These are phyloP conservation scores for Aleiodes testaceus DNA, from an alignment of 2,888 invertebrate genomes.

Conservation along the genomic window DNA sequence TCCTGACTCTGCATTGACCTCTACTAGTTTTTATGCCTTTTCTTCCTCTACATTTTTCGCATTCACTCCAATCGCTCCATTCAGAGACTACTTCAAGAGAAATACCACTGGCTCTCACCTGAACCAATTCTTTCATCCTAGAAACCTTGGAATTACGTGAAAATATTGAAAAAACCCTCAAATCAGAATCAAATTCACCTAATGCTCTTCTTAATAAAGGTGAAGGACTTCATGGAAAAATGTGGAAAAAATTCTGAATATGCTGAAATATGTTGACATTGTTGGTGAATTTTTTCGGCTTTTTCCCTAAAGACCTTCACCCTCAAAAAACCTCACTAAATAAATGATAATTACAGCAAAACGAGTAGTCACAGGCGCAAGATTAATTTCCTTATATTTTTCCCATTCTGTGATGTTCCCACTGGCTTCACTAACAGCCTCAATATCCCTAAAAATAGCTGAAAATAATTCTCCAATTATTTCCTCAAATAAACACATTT, in stretches of 20 bases:
- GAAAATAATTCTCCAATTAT: neutral
- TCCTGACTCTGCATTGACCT: constrained; percentile 75
- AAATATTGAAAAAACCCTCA: neutral
- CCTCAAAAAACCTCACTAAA: too few species aligned
- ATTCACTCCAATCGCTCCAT: constrained; percentile 76
- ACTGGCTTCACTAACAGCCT: constrained; percentile 57
- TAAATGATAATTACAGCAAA: constrained; percentile 63
- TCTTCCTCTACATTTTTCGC: constrained; percentile 72
- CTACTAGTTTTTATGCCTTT: constrained; percentile 71
- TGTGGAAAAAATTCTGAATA: too few species aligned
- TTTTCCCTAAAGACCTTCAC: too few species aligned
- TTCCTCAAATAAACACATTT: constrained; percentile 1
- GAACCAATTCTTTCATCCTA: constrained; percentile 69
- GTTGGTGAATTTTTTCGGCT: too few species aligned
- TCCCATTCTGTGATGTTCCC: constrained; percentile 75
- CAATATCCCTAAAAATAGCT: constrained; percentile 58
- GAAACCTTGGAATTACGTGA: constrained; percentile 62
- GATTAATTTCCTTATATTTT: constrained; percentile 73
- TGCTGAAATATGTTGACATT: too few species aligned
- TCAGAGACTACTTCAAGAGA: constrained; percentile 73
- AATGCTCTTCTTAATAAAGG: too few species aligned
- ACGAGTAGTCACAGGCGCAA: constrained; percentile 73
- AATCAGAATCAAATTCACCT: neutral
- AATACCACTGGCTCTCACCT: constrained; percentile 72
- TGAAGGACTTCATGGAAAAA: too few species aligned